A percentile compares a stretch with the other conserved stretches of the same genome.
These are phyloP conservation scores for Enteromius argenteus DNA, from an alignment of 2,797 vertebrate genomes.

Conservation along the genomic window DNA sequence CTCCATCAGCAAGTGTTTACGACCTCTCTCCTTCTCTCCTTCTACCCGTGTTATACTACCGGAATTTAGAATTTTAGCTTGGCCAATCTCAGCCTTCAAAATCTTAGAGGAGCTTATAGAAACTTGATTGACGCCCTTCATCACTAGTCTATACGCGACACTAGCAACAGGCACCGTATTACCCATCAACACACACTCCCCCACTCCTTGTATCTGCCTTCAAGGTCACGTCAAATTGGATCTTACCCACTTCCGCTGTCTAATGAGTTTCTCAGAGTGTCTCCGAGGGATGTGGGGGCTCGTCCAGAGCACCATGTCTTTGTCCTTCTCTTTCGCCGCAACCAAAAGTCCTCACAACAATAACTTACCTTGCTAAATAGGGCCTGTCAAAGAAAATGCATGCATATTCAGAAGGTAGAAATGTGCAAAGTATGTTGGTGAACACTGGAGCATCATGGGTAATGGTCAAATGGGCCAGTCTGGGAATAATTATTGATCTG, in stretches of 20 bases:
- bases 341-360: constrained; percentile 19
- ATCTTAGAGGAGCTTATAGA: constrained; percentile 24
- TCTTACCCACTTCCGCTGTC: constrained; percentile 82
- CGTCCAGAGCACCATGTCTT: constrained; percentile 46
- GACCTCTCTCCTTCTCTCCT: constrained; percentile 13
- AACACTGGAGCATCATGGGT: constrained; percentile 24
- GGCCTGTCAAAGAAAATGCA: not conserved
- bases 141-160: not conserved
- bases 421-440: not conserved
- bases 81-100: constrained; percentile 7
- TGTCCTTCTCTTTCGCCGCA: constrained; percentile 30
- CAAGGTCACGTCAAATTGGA: constrained; percentile 90
- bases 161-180: constrained; percentile 25
- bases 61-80: not conserved
- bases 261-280: constrained; percentile 58
- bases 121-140: constrained; percentile 2
- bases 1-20: constrained; percentile 55
- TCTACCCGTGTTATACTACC: constrained; percentile 1
- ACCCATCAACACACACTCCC: constrained; percentile 46
- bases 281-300: constrained; percentile 40
- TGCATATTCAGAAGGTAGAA: constrained; percentile 27
- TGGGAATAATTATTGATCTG: constrained; percentile 63
- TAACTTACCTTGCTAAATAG: constrained; percentile 20
- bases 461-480: constrained; percentile 38
- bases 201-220: constrained; percentile 63